Evolutionary conservation across 2,113 vertebrate species (phyloP).

Genomic region (Cettia cetti): DNA sequence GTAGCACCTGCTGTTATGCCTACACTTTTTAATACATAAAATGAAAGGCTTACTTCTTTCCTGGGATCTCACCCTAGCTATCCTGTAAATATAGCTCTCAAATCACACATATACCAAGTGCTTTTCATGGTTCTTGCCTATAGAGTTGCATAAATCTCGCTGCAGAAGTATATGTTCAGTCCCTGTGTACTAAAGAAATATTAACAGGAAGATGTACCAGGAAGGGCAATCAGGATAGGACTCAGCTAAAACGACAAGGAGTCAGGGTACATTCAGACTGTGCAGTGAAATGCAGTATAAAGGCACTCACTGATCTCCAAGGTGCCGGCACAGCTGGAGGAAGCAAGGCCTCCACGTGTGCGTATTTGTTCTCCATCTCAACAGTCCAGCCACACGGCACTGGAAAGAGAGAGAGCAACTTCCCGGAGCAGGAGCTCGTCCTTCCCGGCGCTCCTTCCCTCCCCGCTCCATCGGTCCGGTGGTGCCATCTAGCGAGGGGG

Average conservation of each 20-base stretch:
- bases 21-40: neutral
- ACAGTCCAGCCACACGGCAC: rapidly evolving
- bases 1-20: neutral
- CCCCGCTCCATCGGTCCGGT: rapidly evolving
- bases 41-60: neutral
- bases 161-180: neutral
- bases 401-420: neutral
- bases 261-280: neutral
- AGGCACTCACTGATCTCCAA: neutral
- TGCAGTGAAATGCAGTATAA: rapidly evolving
- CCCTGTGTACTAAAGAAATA: neutral
- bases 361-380: rapidly evolving
- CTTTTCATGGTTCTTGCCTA: neutral
- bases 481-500: constrained; percentile 58
- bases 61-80: neutral
- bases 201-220: neutral
- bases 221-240: neutral
- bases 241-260: neutral
- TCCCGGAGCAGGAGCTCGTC: neutral
- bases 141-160: neutral
- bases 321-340: neutral
- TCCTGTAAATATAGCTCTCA: neutral
- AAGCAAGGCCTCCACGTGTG: neutral
- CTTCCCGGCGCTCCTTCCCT: rapidly evolving
- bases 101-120: neutral